Evolutionary conservation across 1,140 invertebrate genomes (phyloP).

Genomic region (Leptinotarsa lineolata): DNA sequence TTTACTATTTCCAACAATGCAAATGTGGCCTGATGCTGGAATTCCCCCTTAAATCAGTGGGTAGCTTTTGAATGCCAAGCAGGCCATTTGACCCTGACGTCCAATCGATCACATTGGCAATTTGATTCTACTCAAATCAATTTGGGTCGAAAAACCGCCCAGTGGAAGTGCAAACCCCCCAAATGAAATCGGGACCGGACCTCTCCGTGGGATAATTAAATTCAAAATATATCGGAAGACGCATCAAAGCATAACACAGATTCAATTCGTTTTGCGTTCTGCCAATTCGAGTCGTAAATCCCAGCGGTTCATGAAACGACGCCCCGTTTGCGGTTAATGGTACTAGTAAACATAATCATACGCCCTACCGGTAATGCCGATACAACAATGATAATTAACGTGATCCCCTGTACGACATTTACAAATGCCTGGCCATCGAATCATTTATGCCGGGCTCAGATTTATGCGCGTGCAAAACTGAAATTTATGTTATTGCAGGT

Average conservation of each 20-base stretch:
- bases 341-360: constrained; percentile 9
- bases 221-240: neutral
- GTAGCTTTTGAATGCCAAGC: too few relatives aligned
- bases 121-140: too few relatives aligned
- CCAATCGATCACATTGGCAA: too few relatives aligned
- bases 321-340: constrained; percentile 7
- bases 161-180: too few relatives aligned
- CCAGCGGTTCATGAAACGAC: neutral
- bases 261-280: neutral
- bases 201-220: too few relatives aligned
- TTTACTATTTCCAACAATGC: too few relatives aligned
- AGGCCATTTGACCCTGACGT: too few relatives aligned
- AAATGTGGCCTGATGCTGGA: too few relatives aligned
- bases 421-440: constrained; percentile 1
- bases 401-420: constrained; percentile 7
- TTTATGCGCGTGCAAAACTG: constrained; percentile 5
- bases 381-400: constrained; percentile 8
- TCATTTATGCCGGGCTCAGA: constrained; percentile 1
- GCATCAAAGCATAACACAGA: neutral
- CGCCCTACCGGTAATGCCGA: constrained; percentile 4
- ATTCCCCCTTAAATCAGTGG: too few relatives aligned
- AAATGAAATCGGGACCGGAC: too few relatives aligned
- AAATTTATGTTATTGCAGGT: constrained; percentile 6
- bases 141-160: too few relatives aligned
- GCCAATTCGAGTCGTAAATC: constrained; percentile 2